These are phyloP conservation scores for Myodes glareolus DNA, from an alignment of 2,113 vertebrate genomes.

Conservation along the genomic window DNA sequence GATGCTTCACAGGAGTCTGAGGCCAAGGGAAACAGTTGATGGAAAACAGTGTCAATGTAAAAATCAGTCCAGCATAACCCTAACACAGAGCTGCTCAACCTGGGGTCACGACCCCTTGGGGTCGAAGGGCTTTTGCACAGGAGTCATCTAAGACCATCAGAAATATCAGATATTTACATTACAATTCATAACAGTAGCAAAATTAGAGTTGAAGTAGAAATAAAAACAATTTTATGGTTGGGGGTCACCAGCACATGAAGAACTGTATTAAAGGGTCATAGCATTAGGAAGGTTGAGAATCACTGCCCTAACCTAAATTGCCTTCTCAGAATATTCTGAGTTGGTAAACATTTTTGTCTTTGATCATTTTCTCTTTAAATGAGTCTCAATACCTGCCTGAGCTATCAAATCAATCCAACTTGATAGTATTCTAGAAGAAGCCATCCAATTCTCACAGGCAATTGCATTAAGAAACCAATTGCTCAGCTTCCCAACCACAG, in stretches of 20 bases:
- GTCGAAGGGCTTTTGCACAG: background rate
- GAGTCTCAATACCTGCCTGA: background rate
- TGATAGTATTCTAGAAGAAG: background rate
- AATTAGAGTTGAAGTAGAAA: background rate
- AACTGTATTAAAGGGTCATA: no score
- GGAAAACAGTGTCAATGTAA: background rate
- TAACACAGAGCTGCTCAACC: background rate
- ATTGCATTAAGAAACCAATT: background rate
- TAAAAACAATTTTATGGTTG: background rate
- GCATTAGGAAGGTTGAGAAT: no score
- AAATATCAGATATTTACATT: background rate
- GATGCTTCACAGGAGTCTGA: background rate
- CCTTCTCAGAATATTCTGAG: background rate
- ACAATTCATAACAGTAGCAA: background rate
- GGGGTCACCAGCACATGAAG: no score
- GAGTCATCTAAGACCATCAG: background rate
- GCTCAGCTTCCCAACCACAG: background rate
- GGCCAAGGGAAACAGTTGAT: background rate
- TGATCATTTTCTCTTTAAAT: constrained; percentile 35
- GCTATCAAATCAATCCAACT: background rate
- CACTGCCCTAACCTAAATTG: fast-evolving
- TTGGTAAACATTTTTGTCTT: background rate
- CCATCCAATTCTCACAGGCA: background rate
- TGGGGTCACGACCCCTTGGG: background rate
- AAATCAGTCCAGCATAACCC: background rate